Evolutionary conservation across 1,140 invertebrate species (phyloP).

Genomic region (Lysiphlebus fabarum): DNA sequence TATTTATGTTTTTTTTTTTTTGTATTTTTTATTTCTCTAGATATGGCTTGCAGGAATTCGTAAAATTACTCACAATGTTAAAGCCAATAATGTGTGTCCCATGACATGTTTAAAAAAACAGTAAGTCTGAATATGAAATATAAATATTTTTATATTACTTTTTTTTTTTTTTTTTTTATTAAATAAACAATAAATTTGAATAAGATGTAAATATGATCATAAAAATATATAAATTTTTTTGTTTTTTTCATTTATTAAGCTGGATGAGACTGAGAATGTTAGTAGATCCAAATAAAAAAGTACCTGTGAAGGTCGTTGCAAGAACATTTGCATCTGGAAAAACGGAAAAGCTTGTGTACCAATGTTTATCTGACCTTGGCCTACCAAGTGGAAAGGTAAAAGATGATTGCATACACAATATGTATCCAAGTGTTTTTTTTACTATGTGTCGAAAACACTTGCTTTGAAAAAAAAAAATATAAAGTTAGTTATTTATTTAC

Average conservation of each 20-base stretch:
- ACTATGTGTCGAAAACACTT: no score
- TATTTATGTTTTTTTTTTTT: neutral
- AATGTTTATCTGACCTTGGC: conserved; percentile 89
- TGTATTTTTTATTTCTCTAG: conserved; percentile 59
- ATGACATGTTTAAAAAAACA: conserved; percentile 99
- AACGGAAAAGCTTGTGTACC: conserved; percentile 97
- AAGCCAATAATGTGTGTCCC: conserved; percentile 98
- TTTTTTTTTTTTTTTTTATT: neutral
- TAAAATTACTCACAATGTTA: conserved; percentile 95
- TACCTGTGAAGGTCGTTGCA: conserved; percentile 94
- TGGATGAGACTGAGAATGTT: conserved; percentile 96
- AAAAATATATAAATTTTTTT: neutral
- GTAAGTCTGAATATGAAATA: conserved; percentile 65
- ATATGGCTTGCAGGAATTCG: conserved; percentile 92
- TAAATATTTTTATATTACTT: no score
- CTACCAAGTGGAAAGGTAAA: conserved; percentile 91
- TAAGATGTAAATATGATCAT: conserved; percentile 1
- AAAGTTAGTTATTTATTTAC: no score
- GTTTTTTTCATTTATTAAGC: conserved; percentile 59
- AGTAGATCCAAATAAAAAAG: conserved; percentile 90
- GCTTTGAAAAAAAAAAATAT: no score
- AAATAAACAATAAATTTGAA: neutral
- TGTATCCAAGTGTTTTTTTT: neutral
- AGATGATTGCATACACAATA: neutral
- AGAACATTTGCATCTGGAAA: conserved; percentile 97